Conservation (phyloP, 1,140 invertebrate species). For the Conus betulinus region DNA sequence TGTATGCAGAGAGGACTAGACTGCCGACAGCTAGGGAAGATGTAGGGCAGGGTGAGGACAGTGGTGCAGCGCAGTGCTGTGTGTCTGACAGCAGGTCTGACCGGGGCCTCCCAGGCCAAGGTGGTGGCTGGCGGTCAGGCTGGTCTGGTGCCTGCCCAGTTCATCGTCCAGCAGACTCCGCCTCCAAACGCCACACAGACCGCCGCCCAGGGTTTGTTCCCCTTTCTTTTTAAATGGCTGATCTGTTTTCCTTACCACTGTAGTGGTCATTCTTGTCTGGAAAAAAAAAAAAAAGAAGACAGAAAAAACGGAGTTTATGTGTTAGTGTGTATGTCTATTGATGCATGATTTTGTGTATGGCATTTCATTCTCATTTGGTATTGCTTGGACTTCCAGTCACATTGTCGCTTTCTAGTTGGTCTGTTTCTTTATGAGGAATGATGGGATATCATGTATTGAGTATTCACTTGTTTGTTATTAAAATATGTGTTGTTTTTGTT, state of each 20-base stretch:
- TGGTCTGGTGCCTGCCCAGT: constrained; percentile 61
- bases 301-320: neutral
- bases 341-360: too few relatives aligned
- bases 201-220: constrained; percentile 11
- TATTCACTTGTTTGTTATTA: too few relatives aligned
- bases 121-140: constrained; percentile 55
- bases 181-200: constrained; percentile 30
- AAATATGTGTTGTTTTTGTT: too few relatives aligned
- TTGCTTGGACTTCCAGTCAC: too few relatives aligned
- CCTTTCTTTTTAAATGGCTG: neutral
- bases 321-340: neutral
- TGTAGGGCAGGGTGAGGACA: too few relatives aligned
- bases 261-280: constrained; percentile 31
- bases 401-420: too few relatives aligned
- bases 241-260: constrained; percentile 17
- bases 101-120: constrained; percentile 50
- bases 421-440: too few relatives aligned
- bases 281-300: neutral
- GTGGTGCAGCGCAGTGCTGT: neutral
- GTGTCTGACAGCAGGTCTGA: constrained; percentile 27
- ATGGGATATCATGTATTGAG: too few relatives aligned
- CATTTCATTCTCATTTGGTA: too few relatives aligned
- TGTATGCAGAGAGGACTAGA: too few relatives aligned
- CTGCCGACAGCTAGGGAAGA: too few relatives aligned
- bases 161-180: constrained; percentile 61